Evolutionary conservation across 2,113 vertebrate species (phyloP).

Genomic region (Neopipo cinnamomea): DNA sequence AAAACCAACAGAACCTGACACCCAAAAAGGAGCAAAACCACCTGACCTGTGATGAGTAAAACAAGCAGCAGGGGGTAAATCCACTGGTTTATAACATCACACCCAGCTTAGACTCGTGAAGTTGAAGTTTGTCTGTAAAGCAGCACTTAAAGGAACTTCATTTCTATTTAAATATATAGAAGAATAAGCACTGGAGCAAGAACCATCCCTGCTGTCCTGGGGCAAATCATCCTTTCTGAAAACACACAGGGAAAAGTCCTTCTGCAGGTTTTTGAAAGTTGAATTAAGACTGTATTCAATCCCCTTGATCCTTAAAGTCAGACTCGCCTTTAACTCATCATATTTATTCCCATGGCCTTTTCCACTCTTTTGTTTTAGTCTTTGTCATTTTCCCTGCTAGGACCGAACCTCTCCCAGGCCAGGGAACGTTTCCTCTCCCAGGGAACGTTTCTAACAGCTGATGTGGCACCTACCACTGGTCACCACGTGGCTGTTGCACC

Average conservation of each 20-base stretch:
- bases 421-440: not conserved
- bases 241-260: not conserved
- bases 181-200: not conserved
- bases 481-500: not conserved
- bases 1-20: not conserved
- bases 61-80: not conserved
- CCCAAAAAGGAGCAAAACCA: not conserved
- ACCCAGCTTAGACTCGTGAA: no score
- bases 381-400: not conserved
- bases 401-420: not conserved
- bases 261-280: not conserved
- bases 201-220: fast-evolving
- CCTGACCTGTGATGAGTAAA: not conserved
- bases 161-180: fast-evolving
- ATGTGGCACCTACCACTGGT: fast-evolving
- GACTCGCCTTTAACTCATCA: not conserved
- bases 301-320: fast-evolving
- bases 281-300: fast-evolving
- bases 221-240: not conserved
- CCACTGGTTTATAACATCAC: not conserved
- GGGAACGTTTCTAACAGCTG: fast-evolving
- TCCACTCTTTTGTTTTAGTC: not conserved
- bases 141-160: not conserved
- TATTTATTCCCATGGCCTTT: not conserved
- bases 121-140: not conserved